Conservation (phyloP, 2,888 invertebrate species). For the Phengaris alcon region DNA sequence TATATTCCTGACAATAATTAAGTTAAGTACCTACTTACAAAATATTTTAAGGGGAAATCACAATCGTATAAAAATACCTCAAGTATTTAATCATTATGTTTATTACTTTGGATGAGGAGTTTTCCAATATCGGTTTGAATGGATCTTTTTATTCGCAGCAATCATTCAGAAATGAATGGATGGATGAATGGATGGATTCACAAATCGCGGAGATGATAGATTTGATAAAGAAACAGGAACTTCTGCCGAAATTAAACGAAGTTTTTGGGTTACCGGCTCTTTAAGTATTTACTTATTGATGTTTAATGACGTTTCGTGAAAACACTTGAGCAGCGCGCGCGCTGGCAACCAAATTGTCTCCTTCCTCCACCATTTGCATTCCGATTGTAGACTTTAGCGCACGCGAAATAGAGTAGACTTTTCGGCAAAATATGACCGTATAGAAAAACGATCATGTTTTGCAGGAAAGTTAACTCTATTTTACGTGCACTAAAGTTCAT, state of each 20-base stretch:
- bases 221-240: neutral
- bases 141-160: conserved; percentile 7
- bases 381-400: too few species aligned
- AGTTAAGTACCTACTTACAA: too few species aligned
- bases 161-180: conserved; percentile 16
- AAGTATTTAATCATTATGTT: neutral
- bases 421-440: too few species aligned
- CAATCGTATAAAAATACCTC: neutral
- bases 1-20: too few species aligned
- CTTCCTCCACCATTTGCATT: too few species aligned
- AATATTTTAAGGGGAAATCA: too few species aligned
- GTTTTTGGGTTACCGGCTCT: neutral
- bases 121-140: conserved; percentile 13
- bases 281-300: conserved; percentile 3
- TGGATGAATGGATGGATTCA: neutral
- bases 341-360: too few species aligned
- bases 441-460: too few species aligned
- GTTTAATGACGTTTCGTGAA: neutral
- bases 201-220: conserved; percentile 20
- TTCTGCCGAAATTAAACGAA: neutral
- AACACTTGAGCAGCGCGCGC: neutral
- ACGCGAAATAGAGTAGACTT: too few species aligned
- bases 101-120: neutral
- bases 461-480: too few species aligned
- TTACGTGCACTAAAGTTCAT: too few species aligned